Conservation (phyloP, 2,113 vertebrate species). For the Mesoclemmys tuberculata region DNA sequence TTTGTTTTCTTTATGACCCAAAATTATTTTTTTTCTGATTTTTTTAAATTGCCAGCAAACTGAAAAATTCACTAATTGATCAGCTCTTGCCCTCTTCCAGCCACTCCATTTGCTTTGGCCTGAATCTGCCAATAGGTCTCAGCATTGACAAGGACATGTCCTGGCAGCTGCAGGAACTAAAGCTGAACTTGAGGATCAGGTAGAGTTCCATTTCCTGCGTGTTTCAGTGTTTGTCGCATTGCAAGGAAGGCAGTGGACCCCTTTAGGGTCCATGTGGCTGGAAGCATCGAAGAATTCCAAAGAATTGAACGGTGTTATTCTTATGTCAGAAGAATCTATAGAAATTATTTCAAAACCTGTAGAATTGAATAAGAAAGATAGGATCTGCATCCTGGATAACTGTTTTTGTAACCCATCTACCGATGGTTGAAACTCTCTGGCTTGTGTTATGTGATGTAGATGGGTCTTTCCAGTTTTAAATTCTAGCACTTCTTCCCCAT, state of each 20-base stretch:
- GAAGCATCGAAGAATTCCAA: background rate
- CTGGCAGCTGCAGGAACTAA: fast-evolving
- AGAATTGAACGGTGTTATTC: background rate
- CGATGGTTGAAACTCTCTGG: background rate
- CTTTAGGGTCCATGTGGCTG: background rate
- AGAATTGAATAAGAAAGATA: background rate
- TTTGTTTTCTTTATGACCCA: too few species aligned
- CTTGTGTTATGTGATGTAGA: background rate
- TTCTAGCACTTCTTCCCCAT: too few species aligned
- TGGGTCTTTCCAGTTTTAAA: too few species aligned
- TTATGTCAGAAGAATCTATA: background rate
- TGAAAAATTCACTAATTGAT: fast-evolving
- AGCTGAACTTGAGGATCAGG: background rate
- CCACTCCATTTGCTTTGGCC: background rate
- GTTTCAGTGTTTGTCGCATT: background rate
- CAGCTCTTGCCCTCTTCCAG: background rate
- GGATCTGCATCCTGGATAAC: background rate
- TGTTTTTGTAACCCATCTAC: background rate
- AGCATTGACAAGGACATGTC: background rate
- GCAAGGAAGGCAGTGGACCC: background rate
- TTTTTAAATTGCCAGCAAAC: too few species aligned
- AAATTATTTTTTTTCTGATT: too few species aligned
- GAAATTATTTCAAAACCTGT: background rate
- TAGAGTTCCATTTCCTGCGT: background rate
- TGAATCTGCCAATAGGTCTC: fast-evolving